Conservation (phyloP, 1,140 invertebrate genomes). For the Hylaeus volcanicus region DNA sequence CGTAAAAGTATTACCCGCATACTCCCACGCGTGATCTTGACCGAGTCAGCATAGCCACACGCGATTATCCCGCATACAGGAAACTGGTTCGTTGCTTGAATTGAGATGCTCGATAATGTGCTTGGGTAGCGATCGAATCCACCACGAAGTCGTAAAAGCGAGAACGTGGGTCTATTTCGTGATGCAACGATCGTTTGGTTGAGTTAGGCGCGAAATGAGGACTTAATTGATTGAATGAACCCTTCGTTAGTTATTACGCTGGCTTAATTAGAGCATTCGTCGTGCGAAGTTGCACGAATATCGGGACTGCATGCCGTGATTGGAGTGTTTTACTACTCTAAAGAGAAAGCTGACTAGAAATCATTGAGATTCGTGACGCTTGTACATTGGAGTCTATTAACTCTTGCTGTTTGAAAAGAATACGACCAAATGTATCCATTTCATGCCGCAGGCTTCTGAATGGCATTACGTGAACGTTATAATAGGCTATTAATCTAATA, state of each 20-base stretch:
- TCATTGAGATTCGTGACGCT: too few relatives aligned
- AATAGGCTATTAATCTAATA: too few relatives aligned
- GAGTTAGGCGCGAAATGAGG: not conserved
- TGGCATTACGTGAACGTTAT: too few relatives aligned
- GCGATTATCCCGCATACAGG: not conserved
- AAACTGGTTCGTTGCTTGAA: not conserved
- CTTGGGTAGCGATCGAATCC: not conserved
- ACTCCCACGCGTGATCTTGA: too few relatives aligned
- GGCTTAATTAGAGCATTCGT: conserved; percentile 52
- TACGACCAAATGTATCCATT: too few relatives aligned
- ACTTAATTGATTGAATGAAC: not conserved
- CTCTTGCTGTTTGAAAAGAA: too few relatives aligned
- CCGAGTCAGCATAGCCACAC: not conserved
- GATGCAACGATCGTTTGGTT: not conserved
- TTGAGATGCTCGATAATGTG: not conserved
- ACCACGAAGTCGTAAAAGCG: not conserved
- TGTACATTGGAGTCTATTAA: too few relatives aligned
- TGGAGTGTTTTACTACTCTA: conserved; percentile 13
- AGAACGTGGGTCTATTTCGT: not conserved
- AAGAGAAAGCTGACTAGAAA: conserved; percentile 20
- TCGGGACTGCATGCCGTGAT: conserved; percentile 10
- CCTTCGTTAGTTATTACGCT: conserved; percentile 10
- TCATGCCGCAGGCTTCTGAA: too few relatives aligned
- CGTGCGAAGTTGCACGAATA: conserved; percentile 11
- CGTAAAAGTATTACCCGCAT: too few relatives aligned